Evolutionary conservation across 2,797 vertebrate genomes (phyloP), one percentile per base, ranked within the genome.

Genomic region (Danio tinwini): DNA sequence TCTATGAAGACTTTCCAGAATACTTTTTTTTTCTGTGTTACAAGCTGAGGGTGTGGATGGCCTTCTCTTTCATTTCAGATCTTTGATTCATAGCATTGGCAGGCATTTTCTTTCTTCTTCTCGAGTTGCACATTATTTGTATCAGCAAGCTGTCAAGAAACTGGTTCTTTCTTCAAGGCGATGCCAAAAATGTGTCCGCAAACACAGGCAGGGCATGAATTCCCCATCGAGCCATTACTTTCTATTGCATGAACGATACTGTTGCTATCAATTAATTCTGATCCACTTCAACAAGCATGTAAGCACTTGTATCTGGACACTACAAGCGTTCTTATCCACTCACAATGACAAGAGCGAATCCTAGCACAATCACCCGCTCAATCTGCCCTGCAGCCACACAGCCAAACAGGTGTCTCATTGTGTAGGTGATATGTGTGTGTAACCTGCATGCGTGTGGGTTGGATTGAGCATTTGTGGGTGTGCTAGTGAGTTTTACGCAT

Each of bases 21-120:
- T n/a, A n/a, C n/a, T n/a, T n/a, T 64, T 82, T 73, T 76, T 87
- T 89, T 84, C 78, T 63, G 74, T 72, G 68, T 78, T 73, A 73
- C 74, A 65, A 42, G 52, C 5, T 61, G 65, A 80, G 53, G 69
- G 65, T 73, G 68, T 72, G 5, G 9, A 69, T 55, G 59, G 55
- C 56, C 12, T 39, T 29, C 40, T 62, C 45, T 45, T 70, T 53
- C 29, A 45, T 73, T 59, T 73, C 21, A 10, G 63, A 21, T 56
- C 16, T 44, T 80, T 80, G 73, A 77, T 84, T 67, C 44, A 50
- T 2, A 10, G 44, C 39, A 53, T 49, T 81, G 75, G 80, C 81
- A 85, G 83, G 81, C 74, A 72, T 67, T 39, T 79, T 42, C 47
- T 69, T 12, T 70, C 29, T n/a, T n/a, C n/a, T 16, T 37, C 14